Evolutionary conservation across 2,113 vertebrate species (phyloP).

Genomic region (Pelmatolapia mariae): DNA sequence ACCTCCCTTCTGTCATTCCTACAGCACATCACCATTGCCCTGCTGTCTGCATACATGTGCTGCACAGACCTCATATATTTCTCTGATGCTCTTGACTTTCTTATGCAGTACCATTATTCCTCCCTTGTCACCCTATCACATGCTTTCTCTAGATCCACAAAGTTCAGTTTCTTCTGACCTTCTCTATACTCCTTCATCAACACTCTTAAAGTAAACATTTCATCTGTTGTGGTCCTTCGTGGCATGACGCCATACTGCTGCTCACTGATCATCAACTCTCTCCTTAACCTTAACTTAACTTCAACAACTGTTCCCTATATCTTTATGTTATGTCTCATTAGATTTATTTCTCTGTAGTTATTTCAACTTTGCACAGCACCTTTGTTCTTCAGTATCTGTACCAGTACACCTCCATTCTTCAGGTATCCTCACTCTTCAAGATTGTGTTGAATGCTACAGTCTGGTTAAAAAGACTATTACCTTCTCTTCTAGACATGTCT

Average conservation of each 20-base stretch:
- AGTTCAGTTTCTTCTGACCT: background rate
- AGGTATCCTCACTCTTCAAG: background rate
- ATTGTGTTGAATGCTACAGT: background rate
- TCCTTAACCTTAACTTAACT: background rate
- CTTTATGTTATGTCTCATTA: background rate
- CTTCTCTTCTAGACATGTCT: background rate
- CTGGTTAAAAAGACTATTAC: background rate
- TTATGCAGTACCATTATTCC: background rate
- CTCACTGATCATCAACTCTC: background rate
- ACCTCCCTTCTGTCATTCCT: background rate
- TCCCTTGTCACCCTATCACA: rapidly evolving
- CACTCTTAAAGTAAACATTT: background rate
- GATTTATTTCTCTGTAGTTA: background rate
- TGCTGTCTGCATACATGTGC: background rate
- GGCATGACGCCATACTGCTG: background rate
- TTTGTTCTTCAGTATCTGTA: background rate
- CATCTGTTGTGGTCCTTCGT: background rate
- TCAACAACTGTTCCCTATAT: background rate
- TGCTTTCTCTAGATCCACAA: background rate
- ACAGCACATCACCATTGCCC: background rate
- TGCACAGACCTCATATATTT: background rate
- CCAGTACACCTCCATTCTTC: background rate
- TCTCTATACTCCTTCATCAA: background rate
- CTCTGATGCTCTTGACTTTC: background rate
- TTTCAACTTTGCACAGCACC: background rate